phyloP scores from a whole-genome alignment of 2,888 invertebrate genomes.

The Subacronicta megacephala region DNA sequence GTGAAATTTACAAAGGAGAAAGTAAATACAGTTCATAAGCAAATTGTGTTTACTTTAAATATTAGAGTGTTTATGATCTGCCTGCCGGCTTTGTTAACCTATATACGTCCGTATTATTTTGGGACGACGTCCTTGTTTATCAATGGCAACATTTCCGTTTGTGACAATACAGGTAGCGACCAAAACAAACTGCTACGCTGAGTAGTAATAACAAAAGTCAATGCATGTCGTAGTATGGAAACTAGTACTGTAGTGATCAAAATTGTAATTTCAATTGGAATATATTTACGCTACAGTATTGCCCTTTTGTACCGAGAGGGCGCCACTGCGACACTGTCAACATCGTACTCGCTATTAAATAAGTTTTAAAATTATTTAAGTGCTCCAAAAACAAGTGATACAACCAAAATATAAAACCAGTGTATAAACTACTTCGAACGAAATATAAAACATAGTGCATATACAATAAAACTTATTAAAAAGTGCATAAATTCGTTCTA shows the following conservation, averaged over 20 bases:
- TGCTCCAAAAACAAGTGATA: too few species aligned
- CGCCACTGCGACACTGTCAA: too few species aligned
- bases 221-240: conserved; percentile 24
- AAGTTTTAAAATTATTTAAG: too few species aligned
- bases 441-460: too few species aligned
- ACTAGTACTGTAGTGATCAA: neutral
- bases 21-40: conserved; percentile 20
- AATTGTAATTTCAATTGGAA: neutral
- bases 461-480: too few species aligned
- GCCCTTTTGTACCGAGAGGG: too few species aligned
- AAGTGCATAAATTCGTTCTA: too few species aligned
- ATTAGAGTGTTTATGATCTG: conserved; percentile 53
- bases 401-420: too few species aligned
- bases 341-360: too few species aligned
- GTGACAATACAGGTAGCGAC: conserved; percentile 57
- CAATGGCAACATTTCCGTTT: conserved; percentile 60
- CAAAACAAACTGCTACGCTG: conserved; percentile 46
- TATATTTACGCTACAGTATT: neutral
- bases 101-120: conserved; percentile 69
- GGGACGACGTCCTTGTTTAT: conserved; percentile 71
- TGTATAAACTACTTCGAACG: too few species aligned
- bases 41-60: conserved; percentile 40
- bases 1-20: conserved; percentile 14
- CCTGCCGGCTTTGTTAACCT: conserved; percentile 55
- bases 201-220: conserved; percentile 52